Evolutionary conservation across 2,113 vertebrate genomes (phyloP).

Genomic region (Etheostoma cragini): DNA sequence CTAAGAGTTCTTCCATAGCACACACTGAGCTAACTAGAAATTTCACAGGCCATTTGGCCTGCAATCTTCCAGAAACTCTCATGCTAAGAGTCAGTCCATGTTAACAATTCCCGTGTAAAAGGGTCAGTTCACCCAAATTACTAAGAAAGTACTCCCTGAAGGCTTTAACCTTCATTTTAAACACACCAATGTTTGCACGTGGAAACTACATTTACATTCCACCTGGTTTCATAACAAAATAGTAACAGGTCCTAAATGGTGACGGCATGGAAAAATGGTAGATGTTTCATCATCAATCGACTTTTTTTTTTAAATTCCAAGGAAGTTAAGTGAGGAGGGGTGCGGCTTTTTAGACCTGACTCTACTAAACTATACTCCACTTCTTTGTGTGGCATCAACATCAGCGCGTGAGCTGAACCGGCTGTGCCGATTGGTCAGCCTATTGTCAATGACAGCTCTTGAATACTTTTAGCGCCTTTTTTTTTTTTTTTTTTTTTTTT

Average conservation of each 20-base stretch:
- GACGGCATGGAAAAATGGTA: not conserved
- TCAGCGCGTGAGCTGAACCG: not conserved
- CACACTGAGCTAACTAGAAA: not conserved
- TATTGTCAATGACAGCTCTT: not conserved
- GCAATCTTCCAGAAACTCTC: not conserved
- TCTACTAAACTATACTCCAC: not conserved
- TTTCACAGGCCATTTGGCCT: not conserved
- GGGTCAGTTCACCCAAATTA: not conserved
- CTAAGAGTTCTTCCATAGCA: not conserved
- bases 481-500: too few relatives aligned
- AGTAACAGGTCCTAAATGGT: too few relatives aligned
- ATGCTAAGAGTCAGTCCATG: not conserved
- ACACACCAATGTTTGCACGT: constrained; percentile 4
- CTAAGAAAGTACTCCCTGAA: not conserved
- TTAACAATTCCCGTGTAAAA: too few relatives aligned
- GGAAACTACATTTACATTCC: constrained; percentile 3
- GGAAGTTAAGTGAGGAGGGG: not conserved
- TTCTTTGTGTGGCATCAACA: not conserved
- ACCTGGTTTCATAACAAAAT: not conserved
- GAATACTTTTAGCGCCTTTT: not conserved
- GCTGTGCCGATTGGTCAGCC: not conserved
- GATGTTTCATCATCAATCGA: not conserved
- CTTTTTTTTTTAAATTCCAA: not conserved
- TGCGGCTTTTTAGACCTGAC: not conserved
- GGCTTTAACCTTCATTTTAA: not conserved